These are phyloP conservation scores for Hassar affinis DNA, from an alignment of 2,113 vertebrate species.

Conservation along the genomic window DNA sequence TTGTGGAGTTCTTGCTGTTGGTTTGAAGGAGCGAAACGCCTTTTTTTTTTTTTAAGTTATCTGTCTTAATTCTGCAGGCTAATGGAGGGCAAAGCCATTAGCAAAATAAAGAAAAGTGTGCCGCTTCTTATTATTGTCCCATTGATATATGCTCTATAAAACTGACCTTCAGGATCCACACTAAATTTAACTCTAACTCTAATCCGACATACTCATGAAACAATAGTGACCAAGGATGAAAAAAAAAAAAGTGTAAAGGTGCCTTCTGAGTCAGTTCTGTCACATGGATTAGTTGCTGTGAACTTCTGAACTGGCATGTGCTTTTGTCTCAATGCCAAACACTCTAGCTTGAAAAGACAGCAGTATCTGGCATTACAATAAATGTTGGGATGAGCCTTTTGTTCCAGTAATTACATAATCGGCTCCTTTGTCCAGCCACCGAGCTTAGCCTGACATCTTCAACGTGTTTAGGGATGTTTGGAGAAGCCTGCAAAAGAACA, in stretches of 20 bases:
- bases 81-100: constrained; percentile 72
- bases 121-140: constrained; percentile 60
- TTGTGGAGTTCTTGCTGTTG: neutral
- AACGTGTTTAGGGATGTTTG: constrained; percentile 11
- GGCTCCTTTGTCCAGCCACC: constrained; percentile 11
- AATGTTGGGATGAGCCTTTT: constrained; percentile 6
- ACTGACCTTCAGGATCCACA: constrained; percentile 61
- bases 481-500: constrained; percentile 25
- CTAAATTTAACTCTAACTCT: constrained; percentile 30
- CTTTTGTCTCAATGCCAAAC: constrained; percentile 26
- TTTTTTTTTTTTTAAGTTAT: constrained; percentile 62
- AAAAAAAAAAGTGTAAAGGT: constrained; percentile 15
- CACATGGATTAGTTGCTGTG: constrained; percentile 14
- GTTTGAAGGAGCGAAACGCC: neutral
- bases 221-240: constrained; percentile 4
- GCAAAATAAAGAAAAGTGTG: constrained; percentile 63
- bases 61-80: constrained; percentile 69
- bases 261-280: neutral
- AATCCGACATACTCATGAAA: constrained; percentile 4
- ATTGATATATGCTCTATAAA: constrained; percentile 41
- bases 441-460: constrained; percentile 44
- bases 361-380: neutral
- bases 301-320: constrained; percentile 21
- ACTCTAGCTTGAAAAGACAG: neutral
- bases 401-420: neutral